Evolutionary conservation across 1,140 invertebrate species (phyloP).

Genomic region (Lordiphosa stackelbergi): DNA sequence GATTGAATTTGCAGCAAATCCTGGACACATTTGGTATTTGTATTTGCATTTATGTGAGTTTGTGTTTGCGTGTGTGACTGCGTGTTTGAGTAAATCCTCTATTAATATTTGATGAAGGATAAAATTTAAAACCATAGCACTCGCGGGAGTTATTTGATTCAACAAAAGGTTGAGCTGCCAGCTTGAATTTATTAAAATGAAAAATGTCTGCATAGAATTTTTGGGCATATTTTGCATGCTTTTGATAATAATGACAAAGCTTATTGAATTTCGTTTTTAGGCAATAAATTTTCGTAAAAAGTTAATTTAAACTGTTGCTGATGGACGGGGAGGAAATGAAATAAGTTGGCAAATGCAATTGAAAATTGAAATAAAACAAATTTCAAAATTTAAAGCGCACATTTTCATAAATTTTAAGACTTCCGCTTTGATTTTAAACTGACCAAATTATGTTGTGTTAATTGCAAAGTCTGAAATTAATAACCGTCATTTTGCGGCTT

Average conservation of each 20-base stretch:
- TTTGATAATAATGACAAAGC: neutral
- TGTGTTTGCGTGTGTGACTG: slow-evolving; percentile 7
- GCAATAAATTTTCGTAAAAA: slow-evolving; percentile 1
- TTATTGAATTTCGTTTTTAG: slow-evolving; percentile 7
- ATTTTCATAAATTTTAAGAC: neutral
- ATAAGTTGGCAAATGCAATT: neutral
- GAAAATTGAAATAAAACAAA: no score
- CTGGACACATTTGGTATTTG: slow-evolving; percentile 22
- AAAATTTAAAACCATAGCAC: slow-evolving; percentile 39
- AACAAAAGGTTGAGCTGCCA: neutral
- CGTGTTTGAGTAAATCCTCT: slow-evolving; percentile 23
- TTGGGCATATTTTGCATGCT: slow-evolving; percentile 22
- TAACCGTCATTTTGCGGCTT: slow-evolving; percentile 57
- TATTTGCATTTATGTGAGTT: slow-evolving; percentile 5
- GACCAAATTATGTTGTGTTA: slow-evolving; percentile 69
- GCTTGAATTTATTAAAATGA: slow-evolving; percentile 12
- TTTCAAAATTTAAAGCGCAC: no score
- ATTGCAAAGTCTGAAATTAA: slow-evolving; percentile 65
- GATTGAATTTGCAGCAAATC: slow-evolving; percentile 7
- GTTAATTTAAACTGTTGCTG: slow-evolving; percentile 7
- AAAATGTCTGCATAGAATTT: slow-evolving; percentile 28
- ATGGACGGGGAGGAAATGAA: neutral
- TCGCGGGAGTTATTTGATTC: slow-evolving; percentile 14
- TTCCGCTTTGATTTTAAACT: slow-evolving; percentile 56
- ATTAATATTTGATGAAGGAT: slow-evolving; percentile 46